Base-by-base conservation (phyloP, 2,888 invertebrate species). In the Schizotus pectinicornis region DNA sequence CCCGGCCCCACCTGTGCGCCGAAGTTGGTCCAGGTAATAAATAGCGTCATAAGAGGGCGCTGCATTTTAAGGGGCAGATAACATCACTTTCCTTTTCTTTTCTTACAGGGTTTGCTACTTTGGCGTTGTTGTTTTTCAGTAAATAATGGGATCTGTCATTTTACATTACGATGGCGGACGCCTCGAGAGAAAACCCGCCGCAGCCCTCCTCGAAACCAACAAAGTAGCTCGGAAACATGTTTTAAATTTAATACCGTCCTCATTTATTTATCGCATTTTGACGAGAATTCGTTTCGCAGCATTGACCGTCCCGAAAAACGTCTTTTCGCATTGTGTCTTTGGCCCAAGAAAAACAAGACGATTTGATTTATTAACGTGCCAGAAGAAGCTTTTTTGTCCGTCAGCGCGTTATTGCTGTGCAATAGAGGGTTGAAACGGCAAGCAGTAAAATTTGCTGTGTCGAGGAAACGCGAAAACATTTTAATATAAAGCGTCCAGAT, bases 141-240 rank as follows among this genome's bases (percentile, higher is more conserved):
- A 79, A 80, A 80, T 80, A 80, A 80, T 79, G 79, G 79, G 78
- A 78, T 78, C 79, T 80, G 80, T 80, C 80, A 80, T 80, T 80
- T 80, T 77, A 76, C 77, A 79, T 80, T 80, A 79, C 76, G 70
- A 70, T 68, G 63, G 67, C 71, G 66, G 67, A 67, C 68, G 72
- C 73, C 74, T 72, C 71, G 55, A 63, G 76, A 72, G 74, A 65
- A 67, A 69, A 70, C 68, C 68, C 59, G 52, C 39, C 54, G 47
- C 59, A 39, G 32, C 22, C 66, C 67, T 65, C 63, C 57, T 60
- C 62, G 63, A 52, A 64, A 65, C 49, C 41, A 46, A 55, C 49
- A 54, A 59, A 59, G 41, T 55, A 59, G 45, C 54, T 54, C 45
- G 35, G 46, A 54, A 59, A 59, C 54, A 55, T 48, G 50, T 34